A percentile compares a stretch with the other conserved stretches of the same genome.
phyloP scores from a whole-genome alignment of 2,888 invertebrate species.

The Leuctra nigra region DNA sequence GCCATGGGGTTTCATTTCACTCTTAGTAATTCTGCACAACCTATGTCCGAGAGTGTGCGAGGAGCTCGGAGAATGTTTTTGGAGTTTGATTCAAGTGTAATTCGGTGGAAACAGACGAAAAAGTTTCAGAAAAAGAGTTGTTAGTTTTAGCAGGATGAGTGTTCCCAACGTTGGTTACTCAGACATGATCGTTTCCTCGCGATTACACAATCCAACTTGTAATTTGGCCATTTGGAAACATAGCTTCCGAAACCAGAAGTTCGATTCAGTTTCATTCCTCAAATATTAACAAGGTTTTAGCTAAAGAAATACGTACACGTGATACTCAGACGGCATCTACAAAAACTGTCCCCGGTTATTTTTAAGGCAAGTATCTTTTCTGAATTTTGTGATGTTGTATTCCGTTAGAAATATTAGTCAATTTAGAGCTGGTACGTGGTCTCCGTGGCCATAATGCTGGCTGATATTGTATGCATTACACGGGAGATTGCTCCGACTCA shows the following conservation, averaged over 20 bases:
- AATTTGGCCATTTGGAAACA: too few relatives aligned
- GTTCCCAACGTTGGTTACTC: too few relatives aligned
- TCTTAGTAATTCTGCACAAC: background rate
- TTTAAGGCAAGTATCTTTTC: background rate
- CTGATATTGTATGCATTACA: background rate
- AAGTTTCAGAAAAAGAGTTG: background rate
- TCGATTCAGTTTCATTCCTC: too few relatives aligned
- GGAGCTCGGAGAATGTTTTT: slow-evolving; percentile 2
- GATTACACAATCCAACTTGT: too few relatives aligned
- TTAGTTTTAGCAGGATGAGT: background rate
- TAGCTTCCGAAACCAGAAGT: too few relatives aligned
- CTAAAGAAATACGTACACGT: too few relatives aligned
- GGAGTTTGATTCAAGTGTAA: background rate
- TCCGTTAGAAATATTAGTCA: background rate
- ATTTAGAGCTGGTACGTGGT: background rate
- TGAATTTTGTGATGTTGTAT: background rate
- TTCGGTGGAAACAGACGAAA: background rate
- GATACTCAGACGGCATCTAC: too few relatives aligned
- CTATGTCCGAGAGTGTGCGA: slow-evolving; percentile 4
- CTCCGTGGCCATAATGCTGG: background rate
- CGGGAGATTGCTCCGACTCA: background rate
- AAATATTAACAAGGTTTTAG: too few relatives aligned
- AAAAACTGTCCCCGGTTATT: too few relatives aligned
- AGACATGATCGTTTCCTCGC: too few relatives aligned
- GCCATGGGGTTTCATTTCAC: slow-evolving; percentile 7